Percentiles rank a stretch among this genome's conserved stretches.
Evolutionary conservation across 2,113 vertebrate species (phyloP).

Genomic region (Stercorarius parasiticus): DNA sequence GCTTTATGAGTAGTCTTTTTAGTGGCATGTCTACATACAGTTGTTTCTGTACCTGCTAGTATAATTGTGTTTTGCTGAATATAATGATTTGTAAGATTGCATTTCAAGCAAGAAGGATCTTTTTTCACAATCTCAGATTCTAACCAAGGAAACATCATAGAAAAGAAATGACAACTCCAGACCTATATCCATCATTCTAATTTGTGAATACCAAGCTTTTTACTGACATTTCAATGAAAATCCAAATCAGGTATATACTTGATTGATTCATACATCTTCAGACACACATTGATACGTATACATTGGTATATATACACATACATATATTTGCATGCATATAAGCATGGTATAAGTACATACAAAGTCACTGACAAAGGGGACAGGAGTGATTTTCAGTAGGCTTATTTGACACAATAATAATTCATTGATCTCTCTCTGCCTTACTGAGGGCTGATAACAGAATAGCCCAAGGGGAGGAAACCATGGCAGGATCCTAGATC

Average conservation of each 20-base stretch:
- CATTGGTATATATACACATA: background rate
- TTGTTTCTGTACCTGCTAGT: background rate
- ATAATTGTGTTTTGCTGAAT: background rate
- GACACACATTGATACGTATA: background rate
- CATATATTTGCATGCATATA: background rate
- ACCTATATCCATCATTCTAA: background rate
- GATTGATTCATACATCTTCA: background rate
- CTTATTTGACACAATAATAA: slow-evolving; percentile 61
- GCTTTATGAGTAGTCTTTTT: background rate
- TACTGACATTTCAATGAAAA: background rate
- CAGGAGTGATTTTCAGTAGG: slow-evolving; percentile 44
- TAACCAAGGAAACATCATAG: background rate
- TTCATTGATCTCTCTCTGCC: slow-evolving; percentile 71
- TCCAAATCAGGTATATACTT: background rate
- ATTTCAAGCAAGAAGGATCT: background rate
- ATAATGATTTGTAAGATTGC: background rate
- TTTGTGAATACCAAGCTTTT: background rate
- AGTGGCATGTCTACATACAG: background rate
- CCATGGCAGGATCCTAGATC: slow-evolving; percentile 69
- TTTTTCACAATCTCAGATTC: background rate
- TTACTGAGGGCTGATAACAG: slow-evolving; percentile 58
- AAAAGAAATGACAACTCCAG: background rate
- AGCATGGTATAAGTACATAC: background rate
- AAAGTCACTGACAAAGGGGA: background rate
- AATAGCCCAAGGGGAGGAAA: slow-evolving; percentile 63